phyloP scores from a whole-genome alignment of 2,113 vertebrate genomes.

The Cyprinodon tularosa region DNA sequence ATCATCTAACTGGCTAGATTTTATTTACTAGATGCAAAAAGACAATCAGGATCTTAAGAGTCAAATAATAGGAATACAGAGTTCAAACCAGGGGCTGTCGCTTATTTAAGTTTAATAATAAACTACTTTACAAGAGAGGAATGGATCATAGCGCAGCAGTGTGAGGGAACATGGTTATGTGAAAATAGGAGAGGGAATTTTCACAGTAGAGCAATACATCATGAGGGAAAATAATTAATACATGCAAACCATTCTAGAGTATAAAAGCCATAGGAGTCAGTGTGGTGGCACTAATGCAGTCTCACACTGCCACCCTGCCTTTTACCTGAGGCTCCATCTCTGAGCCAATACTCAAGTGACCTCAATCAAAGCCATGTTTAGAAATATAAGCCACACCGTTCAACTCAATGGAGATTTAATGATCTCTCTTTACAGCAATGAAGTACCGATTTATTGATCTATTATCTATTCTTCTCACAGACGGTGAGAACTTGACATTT shows the following conservation, averaged over 20 bases:
- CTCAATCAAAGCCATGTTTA: conserved; percentile 39
- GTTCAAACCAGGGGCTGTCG: background rate
- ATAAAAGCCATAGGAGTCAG: background rate
- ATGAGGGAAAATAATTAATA: background rate
- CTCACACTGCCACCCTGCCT: conserved; percentile 48
- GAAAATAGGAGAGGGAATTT: conserved; percentile 39
- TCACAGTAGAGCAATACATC: background rate
- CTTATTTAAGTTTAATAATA: background rate
- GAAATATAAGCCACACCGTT: conserved; percentile 9
- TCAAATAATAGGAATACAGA: background rate
- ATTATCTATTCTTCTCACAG: background rate
- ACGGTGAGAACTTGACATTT: background rate
- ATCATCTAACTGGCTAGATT: conserved; percentile 11
- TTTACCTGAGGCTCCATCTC: conserved; percentile 33
- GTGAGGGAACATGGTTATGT: conserved; percentile 21
- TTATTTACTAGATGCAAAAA: conserved; percentile 2
- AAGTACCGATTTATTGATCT: background rate
- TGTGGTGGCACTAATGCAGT: conserved; percentile 13
- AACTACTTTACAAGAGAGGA: conserved; percentile 14
- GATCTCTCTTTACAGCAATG: background rate
- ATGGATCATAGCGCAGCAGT: conserved; percentile 3
- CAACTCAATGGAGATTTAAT: conserved; percentile 14
- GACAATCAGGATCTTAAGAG: background rate
- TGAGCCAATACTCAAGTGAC: conserved; percentile 48
- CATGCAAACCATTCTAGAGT: background rate